phyloP scores from a whole-genome alignment of 2,797 vertebrate species.

The Pantherophis alleghaniensis region DNA sequence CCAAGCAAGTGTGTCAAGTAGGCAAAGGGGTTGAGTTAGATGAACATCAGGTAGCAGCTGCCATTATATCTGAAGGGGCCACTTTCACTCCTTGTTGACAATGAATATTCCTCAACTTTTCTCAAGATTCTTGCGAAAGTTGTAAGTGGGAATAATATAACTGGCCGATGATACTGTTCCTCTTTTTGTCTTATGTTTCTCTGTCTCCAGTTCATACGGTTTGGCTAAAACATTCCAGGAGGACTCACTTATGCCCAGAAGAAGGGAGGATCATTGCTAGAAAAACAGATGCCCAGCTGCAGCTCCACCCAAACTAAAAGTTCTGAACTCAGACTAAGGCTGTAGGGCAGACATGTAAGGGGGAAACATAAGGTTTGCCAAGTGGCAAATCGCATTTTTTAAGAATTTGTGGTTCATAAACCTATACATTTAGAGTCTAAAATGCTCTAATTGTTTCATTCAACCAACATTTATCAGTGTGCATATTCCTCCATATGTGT shows the following conservation, averaged over 20 bases:
- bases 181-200: not conserved
- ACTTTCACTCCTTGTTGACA: not conserved
- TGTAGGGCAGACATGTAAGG: not conserved
- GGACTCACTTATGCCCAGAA: not conserved
- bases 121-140: not conserved
- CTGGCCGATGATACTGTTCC: not conserved
- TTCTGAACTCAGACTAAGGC: not conserved
- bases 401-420: not conserved
- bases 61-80: not conserved
- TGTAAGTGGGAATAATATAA: not conserved
- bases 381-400: not conserved
- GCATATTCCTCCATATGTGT: not conserved
- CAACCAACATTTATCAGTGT: not conserved
- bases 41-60: not conserved
- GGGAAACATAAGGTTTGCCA: not conserved
- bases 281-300: not conserved
- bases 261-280: not conserved
- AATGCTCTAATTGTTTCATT: not conserved
- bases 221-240: not conserved
- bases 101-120: not conserved
- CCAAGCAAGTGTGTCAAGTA: not conserved
- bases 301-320: not conserved
- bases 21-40: not conserved
- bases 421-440: not conserved
- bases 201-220: not conserved